Base-by-base conservation (phyloP, 2,888 invertebrate genomes). In the Parelbella ahira region DNA sequence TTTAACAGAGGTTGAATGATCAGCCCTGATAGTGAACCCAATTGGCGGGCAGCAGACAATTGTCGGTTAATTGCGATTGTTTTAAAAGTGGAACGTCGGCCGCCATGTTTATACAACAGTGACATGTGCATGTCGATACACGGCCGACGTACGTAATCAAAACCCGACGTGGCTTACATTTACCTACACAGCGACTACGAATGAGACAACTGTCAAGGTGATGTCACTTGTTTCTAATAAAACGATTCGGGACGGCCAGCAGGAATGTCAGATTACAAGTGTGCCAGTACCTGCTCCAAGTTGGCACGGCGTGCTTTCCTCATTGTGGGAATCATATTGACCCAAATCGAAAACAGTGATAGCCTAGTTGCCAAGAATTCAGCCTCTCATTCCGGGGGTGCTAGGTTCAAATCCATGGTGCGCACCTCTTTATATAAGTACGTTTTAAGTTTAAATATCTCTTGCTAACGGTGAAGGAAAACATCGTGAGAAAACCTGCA, bases 11-110 rank as follows among this genome's bases (percentile, higher is more conserved):
- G 36, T 29, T 12, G 28, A 8, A 36, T 23, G n/a, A 29, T 11
- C 42, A 42, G n/a, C 43, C 43, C 43, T 43, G 43, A 13, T 27
- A 41, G 32, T 37, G 42, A 19, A 56, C 55, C 52, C 63, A 62
- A 65, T 61, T 63, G 60, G 51, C 56, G 55, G 57, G 57, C 54
- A 51, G 47, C 56, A 55, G 64, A 74, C 80, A 81, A 80, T 82
- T 80, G 82, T 57, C 56, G 60, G 69, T 71, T 83, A 81, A 77
- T 83, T 76, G 76, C 57, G 61, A 63, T 62, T 76, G 78, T 80
- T 78, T 79, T 72, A 74, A 69, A 79, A 74, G 63, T 77, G 67
- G 70, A 67, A 56, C 71, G 64, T 50, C n/a, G n/a, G n/a, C 61
- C 49, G 59, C 48, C 55, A 57, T 76, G 72, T 75, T 75, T 68